These are phyloP conservation scores for Drosophila ustulata DNA, from an alignment of 2,888 invertebrate genomes.

Conservation along the genomic window DNA sequence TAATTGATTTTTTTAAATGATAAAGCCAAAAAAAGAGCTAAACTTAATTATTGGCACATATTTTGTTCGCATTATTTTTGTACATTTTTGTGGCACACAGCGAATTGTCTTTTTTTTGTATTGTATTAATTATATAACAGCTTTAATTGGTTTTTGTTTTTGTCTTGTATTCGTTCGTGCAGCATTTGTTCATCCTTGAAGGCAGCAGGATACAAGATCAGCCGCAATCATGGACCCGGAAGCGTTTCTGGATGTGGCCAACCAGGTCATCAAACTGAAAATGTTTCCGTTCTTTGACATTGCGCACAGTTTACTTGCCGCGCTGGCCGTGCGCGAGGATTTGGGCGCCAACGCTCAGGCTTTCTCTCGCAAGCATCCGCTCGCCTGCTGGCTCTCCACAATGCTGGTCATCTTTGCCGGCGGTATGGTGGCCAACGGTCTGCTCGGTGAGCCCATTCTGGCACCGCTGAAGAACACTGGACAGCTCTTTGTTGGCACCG, in stretches of 20 bases:
- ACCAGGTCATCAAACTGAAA: slow-evolving; percentile 99
- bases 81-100: slow-evolving; percentile 16
- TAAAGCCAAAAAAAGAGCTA: too few relatives aligned
- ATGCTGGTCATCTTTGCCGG: slow-evolving; percentile 99
- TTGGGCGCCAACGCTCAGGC: slow-evolving; percentile 94
- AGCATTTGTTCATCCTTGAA: slow-evolving; percentile 60
- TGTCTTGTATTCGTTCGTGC: neutral
- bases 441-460: slow-evolving; percentile 97
- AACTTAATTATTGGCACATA: too few relatives aligned
- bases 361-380: slow-evolving; percentile 98
- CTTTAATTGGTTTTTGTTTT: neutral
- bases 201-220: slow-evolving; percentile 60
- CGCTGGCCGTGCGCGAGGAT: slow-evolving; percentile 96
- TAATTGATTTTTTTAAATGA: too few relatives aligned
- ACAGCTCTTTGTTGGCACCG: slow-evolving; percentile 95
- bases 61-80: slow-evolving; percentile 32
- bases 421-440: slow-evolving; percentile 97
- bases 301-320: slow-evolving; percentile 97
- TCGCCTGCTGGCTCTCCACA: slow-evolving; percentile 98
- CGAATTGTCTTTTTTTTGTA: slow-evolving; percentile 22
- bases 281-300: slow-evolving; percentile 99
- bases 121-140: slow-evolving; percentile 53
- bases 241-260: slow-evolving; percentile 98
- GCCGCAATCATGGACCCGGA: slow-evolving; percentile 93
- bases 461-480: slow-evolving; percentile 98